Evolutionary conservation across 2,797 vertebrate genomes (phyloP), one percentile per base, ranked within the genome.

Genomic region (Muscicapa comitata): DNA sequence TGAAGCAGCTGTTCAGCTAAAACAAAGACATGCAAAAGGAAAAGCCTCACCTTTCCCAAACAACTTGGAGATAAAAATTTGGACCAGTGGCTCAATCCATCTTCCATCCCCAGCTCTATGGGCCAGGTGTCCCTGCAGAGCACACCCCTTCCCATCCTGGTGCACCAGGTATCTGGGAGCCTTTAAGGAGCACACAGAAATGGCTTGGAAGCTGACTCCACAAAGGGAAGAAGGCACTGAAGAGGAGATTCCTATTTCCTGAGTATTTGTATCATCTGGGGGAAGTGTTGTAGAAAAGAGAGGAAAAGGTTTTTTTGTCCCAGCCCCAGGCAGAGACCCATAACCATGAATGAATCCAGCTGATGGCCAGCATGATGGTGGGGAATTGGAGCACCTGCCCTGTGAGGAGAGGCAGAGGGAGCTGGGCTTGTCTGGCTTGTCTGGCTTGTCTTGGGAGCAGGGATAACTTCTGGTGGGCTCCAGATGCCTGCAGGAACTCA

Each of bases 321-420:
- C 19, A 38, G 38, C 33, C 25, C 10, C 31, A 75, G 31, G 17
- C 18, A 48, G 61, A 76, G 38, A 13, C 29, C 61, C 10, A 13
- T 15, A 58, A 55, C 24, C 1, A 4, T 4, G 3, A 21, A 1
- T 13, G 10, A n/a, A 10, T 50, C 43, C 43, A 45, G 43, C 21
- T 23, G 43, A 74, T 25, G 19, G 20, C 5, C n/a, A 58, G 20
- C 5, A 1, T 0, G 1, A 4, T 1, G 9, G 13, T 33, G 18
- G 11, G n/a, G 37, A 66, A 23, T 17, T 23, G 31, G 21, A 78
- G 54, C 35, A 16, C 9, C 25, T 42, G 7, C 4, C 16, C 18
- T 50, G 15, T 13, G 15, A 75, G 70, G n/a, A 63, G 54, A 72
- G 28, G 26, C 54, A 74, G 62, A 43, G 21, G 16, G 18, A 78